A percentile compares a stretch with the other conserved stretches of the same genome.
Evolutionary conservation across 2,797 vertebrate genomes (phyloP).

Genomic region (Gallinago solitaria): DNA sequence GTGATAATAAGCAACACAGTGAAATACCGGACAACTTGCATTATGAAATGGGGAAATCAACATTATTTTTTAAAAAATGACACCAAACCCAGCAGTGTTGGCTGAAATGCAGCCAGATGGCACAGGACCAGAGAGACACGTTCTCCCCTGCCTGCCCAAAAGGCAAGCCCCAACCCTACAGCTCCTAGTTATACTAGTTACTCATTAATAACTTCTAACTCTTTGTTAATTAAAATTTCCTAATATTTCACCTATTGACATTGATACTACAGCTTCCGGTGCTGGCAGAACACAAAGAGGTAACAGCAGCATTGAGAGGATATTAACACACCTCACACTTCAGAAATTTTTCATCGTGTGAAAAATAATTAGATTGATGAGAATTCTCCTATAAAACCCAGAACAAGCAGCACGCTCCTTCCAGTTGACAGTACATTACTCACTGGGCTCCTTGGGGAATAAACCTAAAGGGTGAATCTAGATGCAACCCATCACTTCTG

Average conservation of each 20-base stretch:
- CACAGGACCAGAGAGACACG: neutral
- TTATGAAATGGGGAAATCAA: neutral
- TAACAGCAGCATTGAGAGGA: neutral
- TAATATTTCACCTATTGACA: constrained; percentile 37
- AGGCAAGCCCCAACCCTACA: neutral
- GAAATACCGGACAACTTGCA: neutral
- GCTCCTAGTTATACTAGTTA: neutral
- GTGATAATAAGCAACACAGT: neutral
- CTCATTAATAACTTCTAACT: neutral
- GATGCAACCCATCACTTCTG: neutral
- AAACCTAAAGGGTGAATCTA: neutral
- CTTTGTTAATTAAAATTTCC: neutral
- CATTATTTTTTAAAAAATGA: neutral
- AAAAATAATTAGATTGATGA: neutral
- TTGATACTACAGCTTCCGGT: neutral
- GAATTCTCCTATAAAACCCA: neutral
- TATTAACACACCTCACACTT: neutral
- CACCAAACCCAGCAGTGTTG: neutral
- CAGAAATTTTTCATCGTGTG: neutral
- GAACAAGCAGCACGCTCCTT: neutral
- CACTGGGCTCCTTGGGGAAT: neutral
- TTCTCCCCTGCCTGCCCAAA: neutral
- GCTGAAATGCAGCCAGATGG: neutral
- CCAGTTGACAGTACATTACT: neutral
- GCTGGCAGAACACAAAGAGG: neutral